These are phyloP conservation scores for Actinostola sp. DNA, from an alignment of 92 coral and sea anemone genomes.

Conservation along the genomic window DNA sequence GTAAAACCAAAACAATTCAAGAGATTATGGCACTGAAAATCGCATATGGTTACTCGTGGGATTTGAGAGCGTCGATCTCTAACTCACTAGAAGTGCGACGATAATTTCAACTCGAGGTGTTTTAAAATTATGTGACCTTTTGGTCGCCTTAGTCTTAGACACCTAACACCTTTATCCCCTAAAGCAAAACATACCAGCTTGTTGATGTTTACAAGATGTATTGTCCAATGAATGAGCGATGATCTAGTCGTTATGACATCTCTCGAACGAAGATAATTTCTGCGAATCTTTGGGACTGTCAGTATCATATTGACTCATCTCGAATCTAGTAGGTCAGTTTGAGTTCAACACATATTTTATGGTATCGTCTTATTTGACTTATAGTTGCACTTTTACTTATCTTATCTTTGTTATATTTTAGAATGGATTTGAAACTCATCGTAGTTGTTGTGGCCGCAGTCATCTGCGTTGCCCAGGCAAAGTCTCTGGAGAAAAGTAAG, in stretches of 20 bases:
- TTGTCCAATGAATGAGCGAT: slow-evolving; percentile 22
- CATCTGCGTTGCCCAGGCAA: slow-evolving; percentile 38
- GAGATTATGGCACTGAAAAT: too few species aligned
- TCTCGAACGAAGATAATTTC: slow-evolving; percentile 16
- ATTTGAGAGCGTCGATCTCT: not conserved
- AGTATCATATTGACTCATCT: slow-evolving; percentile 11
- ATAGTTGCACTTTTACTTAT: not conserved
- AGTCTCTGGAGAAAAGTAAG: slow-evolving; percentile 24
- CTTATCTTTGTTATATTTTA: not conserved
- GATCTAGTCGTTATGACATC: slow-evolving; percentile 30
- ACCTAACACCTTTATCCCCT: slow-evolving; percentile 12
- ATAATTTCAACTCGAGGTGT: too few species aligned
- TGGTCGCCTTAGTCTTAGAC: not conserved
- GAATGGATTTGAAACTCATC: slow-evolving; percentile 35
- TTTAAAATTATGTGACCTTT: not conserved
- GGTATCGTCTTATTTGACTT: not conserved
- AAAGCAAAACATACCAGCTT: slow-evolving; percentile 23
- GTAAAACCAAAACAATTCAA: not conserved
- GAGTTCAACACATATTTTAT: not conserved
- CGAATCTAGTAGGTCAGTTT: not conserved
- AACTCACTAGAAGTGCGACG: too few species aligned
- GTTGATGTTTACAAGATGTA: not conserved
- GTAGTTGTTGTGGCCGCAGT: slow-evolving; percentile 35
- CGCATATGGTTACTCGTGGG: too few species aligned
- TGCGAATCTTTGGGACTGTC: not conserved